A percentile compares a stretch with the other conserved stretches of the same genome.
Conservation (phyloP, 2,888 invertebrate genomes). For the Melinaea marsaeus region DNA sequence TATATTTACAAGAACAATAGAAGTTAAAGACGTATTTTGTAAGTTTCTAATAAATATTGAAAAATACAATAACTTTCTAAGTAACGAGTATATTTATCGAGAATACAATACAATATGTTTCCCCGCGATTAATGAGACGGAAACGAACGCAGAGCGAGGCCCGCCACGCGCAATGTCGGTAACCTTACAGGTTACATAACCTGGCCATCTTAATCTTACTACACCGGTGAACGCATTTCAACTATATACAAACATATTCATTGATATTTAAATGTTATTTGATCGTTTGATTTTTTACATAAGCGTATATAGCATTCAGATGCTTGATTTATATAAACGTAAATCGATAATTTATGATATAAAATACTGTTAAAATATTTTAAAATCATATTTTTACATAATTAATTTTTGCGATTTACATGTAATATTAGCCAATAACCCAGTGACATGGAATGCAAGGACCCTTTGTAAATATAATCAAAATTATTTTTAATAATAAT, state of each 20-base stretch:
- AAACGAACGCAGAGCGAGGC: conserved; percentile 29
- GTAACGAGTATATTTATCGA: conserved; percentile 9
- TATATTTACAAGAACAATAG: no score
- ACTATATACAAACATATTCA: conserved; percentile 17
- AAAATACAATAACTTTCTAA: neutral
- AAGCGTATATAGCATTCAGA: conserved; percentile 8
- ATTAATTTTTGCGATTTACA: no score
- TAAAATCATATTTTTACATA: no score
- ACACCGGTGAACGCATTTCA: conserved; percentile 21
- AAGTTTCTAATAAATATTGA: no score
- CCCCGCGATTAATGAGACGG: conserved; percentile 25
- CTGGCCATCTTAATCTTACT: conserved; percentile 43
- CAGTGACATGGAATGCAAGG: no score
- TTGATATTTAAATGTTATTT: conserved; percentile 23
- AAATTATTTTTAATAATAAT: no score
- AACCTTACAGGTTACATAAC: conserved; percentile 57
- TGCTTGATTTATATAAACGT: conserved; percentile 4
- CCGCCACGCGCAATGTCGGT: conserved; percentile 45
- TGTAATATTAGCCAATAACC: no score
- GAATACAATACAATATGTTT: conserved; percentile 16
- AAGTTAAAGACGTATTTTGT: no score
- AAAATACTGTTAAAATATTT: no score
- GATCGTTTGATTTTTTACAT: conserved; percentile 6
- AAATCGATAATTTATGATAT: neutral
- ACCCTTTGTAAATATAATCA: no score